Base-by-base conservation (phyloP, 2,888 invertebrate genomes). In the Amphimallon solstitiale region DNA sequence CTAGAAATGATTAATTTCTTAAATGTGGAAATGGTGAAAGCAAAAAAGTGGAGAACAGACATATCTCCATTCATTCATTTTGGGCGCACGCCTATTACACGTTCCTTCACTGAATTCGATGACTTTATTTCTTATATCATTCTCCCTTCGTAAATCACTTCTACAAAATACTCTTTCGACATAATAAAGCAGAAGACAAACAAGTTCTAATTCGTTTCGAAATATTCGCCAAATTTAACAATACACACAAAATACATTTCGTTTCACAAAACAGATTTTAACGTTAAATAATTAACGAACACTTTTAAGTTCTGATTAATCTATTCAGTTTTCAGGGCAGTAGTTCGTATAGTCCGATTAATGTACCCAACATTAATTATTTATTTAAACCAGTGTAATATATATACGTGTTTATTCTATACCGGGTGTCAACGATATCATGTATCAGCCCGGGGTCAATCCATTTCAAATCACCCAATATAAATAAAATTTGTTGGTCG, bases 11-110 rank as follows among this genome's bases (percentile, higher is more conserved):
- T 62, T 62, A 49, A 62, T 49, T 35, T 49, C 38, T 38, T 49
- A 49, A 62, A 49, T 62, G 62, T 62, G 62, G 62, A 62, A 62
- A 62, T 37, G 49, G 19, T 48, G 19, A 40, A 40, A 21, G 23
- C 35, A 49, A 62, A 62, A 62, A 17, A 37, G 60, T 14, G 35
- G 6, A 38, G 49, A 49, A 62, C 62, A 62, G 38, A 23, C 62
- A 37, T 52, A 12, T 19, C 23, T 38, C 40, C 46, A 35, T 62
- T 62, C 62, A 49, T 62, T 62, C 49, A 49, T 62, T 62, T 37
- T 19, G 19, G 17, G 35, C 14, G 49, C 43, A 14, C 38, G 38
- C 46, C n/a, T 1, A 14, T 38, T 37, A n/a, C 21, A 17, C 7
- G 19, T 29, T 12, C 23, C 35, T n/a, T 40, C 7, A 15, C 35